Evolutionary conservation across 2,888 invertebrate species (phyloP), one percentile per base, ranked within the genome.

Genomic region (Dryomyza anilis): DNA sequence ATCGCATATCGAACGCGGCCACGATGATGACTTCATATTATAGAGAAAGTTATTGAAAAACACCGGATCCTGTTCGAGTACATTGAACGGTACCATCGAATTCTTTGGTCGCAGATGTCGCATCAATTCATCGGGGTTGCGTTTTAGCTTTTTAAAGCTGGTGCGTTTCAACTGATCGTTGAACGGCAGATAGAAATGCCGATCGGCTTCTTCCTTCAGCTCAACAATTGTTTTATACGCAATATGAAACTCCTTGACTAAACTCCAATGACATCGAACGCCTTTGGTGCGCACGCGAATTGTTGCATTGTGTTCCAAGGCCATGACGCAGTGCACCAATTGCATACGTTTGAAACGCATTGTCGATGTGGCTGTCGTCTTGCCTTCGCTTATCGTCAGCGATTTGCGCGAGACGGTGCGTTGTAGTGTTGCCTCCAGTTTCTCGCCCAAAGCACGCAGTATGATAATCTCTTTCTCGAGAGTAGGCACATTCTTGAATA

Each of bases 11-110:
- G 39, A 23, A 7, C 14, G 10, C 14, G 39, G 25, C 39, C 39
- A 39, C 39, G 39, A 39, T n/a, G 39, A 4, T 7, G 39, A 39
- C 39, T 3, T 23, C 30, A 59, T 48, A 19, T 64, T 69, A 2
- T 59, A 36, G 1, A 73, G 55, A 16, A 80, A 66, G 56, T 75
- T 73, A 23, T 81, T 76, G 23, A 82, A 76, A 64, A 82, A 81
- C 59, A 79, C 68, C 1, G 76, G 71, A 63, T 81, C 79, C 64
- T 79, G 81, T n/a, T 81, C 82, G 6, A 82, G 70, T 3, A 78
- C 55, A 66, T 79, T 82, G 50, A 78, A 81, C 0, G 75, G 68
- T 2, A 68, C 53, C 3, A 55, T 21, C 0, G 72, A 64, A 7
- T 67, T 67, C 14, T 75, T 63, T 0, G 79, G 72, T 2, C 74